Conservation (phyloP, 1,140 invertebrate species). For the Drosophila nikananu region DNA sequence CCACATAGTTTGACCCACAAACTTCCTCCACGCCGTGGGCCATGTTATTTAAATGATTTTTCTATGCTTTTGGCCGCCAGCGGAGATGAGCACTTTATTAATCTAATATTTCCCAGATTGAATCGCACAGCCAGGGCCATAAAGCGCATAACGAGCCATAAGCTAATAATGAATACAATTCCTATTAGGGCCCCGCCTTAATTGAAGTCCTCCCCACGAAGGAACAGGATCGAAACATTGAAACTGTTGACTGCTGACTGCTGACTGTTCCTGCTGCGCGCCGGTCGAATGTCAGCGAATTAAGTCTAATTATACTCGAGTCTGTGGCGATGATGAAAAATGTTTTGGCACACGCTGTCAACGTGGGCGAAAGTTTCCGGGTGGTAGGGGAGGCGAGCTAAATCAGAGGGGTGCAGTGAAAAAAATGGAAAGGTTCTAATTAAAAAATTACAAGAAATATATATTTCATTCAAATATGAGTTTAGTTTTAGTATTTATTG, state of each 20-base stretch:
- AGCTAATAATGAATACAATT: constrained; percentile 53
- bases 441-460: not conserved
- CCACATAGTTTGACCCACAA: constrained; percentile 18
- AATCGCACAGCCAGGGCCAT: constrained; percentile 33
- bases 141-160: constrained; percentile 44
- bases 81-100: constrained; percentile 43
- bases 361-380: constrained; percentile 45
- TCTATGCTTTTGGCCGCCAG: constrained; percentile 12
- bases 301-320: constrained; percentile 72
- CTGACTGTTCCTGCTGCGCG: constrained; percentile 17
- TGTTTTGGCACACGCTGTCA: constrained; percentile 71
- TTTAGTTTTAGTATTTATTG: not conserved
- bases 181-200: constrained; percentile 34
- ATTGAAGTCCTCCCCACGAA: constrained; percentile 34
- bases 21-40: not conserved
- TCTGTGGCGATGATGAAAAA: constrained; percentile 61
- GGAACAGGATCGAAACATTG: constrained; percentile 34
- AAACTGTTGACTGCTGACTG: constrained; percentile 36
- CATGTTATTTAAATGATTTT: constrained; percentile 38
- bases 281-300: constrained; percentile 71
- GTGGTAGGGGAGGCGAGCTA: not conserved
- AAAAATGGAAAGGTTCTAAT: not conserved
- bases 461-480: not conserved
- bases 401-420: not conserved
- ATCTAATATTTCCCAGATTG: constrained; percentile 33